A percentile compares a stretch with the other conserved stretches of the same genome.
phyloP scores from a whole-genome alignment of 2,797 vertebrate genomes.

The Pempheris klunzingeri region DNA sequence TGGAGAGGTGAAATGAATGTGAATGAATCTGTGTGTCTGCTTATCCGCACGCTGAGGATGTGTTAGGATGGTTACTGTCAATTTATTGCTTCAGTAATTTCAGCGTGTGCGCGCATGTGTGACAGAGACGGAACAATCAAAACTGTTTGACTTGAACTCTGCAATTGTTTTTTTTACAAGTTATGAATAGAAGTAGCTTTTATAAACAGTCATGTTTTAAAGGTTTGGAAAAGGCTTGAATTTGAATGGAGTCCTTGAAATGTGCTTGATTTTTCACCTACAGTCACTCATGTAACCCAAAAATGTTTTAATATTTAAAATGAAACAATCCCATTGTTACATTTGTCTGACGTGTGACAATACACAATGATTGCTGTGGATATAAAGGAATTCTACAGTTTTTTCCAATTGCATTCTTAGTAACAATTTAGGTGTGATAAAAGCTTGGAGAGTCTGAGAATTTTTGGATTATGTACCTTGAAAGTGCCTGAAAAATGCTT shows the following conservation, averaged over 20 bases:
- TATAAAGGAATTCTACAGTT: too few species aligned
- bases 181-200: constrained; percentile 14
- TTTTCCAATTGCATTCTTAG: too few species aligned
- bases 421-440: too few species aligned
- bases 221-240: not conserved
- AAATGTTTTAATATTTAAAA: too few species aligned
- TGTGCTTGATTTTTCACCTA: too few species aligned
- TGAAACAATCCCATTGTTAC: too few species aligned
- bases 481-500: constrained; percentile 3
- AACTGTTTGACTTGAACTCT: constrained; percentile 34
- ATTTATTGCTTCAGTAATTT: constrained; percentile 67
- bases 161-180: constrained; percentile 4
- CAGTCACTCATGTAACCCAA: too few species aligned
- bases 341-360: too few species aligned
- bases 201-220: not conserved
- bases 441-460: too few species aligned
- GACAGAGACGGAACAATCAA: constrained; percentile 34
- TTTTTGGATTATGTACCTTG: too few species aligned
- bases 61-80: constrained; percentile 52
- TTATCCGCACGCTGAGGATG: constrained; percentile 31
- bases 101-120: constrained; percentile 12
- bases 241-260: too few species aligned
- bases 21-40: constrained; percentile 30
- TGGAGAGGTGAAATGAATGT: constrained; percentile 43
- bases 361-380: too few species aligned